Base-by-base conservation (phyloP, 2,888 invertebrate genomes). In the Nemurella pictetii region DNA sequence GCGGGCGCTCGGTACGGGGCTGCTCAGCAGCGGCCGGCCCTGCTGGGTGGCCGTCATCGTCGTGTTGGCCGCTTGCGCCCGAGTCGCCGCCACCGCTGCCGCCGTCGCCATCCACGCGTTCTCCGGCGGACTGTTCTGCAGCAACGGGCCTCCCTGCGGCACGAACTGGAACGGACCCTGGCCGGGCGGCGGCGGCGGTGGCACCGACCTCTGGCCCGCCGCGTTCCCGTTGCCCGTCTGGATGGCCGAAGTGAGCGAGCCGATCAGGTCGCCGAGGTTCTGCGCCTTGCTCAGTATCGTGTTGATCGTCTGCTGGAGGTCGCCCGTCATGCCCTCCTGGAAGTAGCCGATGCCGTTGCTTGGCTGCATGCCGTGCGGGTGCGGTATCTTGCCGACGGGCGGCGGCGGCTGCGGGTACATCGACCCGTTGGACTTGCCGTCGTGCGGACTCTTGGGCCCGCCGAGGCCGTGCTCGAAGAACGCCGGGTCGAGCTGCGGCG, bases 251-350 rank as follows among this genome's bases (percentile, higher is more conserved):
- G 87, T 87, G 28, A 88, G 85, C 26, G 87, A 87, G 5, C 89
- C 89, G 73, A 90, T 87, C 12, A 90, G 87, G 87, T 89, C 89
- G 84, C 89, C 88, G 85, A 90, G 86, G 86, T 88, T 89, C 86
- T 89, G 89, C 0, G 90, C 89, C 87, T 89, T 90, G 85, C 87
- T 89, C 73, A 90, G 87, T 28, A 90, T 86, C 15, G 89, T 89
- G 83, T 88, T 89, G 75, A 90, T 87, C 9, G 89, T 89, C 83
- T 89, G 89, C 84, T 89, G 89, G 73, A 90, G 86, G 72, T 90
- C 89, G 28, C 89, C 89, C 35, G 88, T 85, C 80, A 87, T 55
- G 26, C 36, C 72, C 25, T 85, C 85, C 72, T 25, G 26, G 12
- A n/a, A 15, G 27, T 72, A 80, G 81, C 77, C 73, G 83, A 85